Evolutionary conservation across 2,797 vertebrate species (phyloP).

Genomic region (Pagetopsis macropterus): DNA sequence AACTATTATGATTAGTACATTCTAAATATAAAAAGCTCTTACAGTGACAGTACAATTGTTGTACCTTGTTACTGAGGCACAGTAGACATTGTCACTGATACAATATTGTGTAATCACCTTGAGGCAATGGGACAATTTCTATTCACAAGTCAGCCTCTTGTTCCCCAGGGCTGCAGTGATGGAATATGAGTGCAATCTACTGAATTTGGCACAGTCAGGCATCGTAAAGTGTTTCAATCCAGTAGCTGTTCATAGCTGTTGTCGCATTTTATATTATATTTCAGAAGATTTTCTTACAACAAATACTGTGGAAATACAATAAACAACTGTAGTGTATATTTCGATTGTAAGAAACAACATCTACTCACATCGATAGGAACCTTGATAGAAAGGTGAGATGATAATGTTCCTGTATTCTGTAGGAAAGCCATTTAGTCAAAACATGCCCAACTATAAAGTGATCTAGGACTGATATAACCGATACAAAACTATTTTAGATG

Average conservation of each 20-base stretch:
- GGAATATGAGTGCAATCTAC: slow-evolving; percentile 63
- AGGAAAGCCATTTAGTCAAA: neutral
- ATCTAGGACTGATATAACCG: neutral
- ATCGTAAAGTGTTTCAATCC: neutral
- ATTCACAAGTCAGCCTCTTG: slow-evolving; percentile 50
- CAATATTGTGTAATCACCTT: slow-evolving; percentile 58
- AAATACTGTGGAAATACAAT: neutral
- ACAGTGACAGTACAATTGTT: slow-evolving; percentile 39
- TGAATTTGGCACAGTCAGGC: slow-evolving; percentile 35
- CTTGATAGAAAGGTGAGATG: too few species aligned
- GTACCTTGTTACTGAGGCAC: slow-evolving; percentile 34
- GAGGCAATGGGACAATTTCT: slow-evolving; percentile 51
- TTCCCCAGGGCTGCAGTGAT: slow-evolving; percentile 58
- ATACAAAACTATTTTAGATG: neutral
- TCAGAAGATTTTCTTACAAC: neutral
- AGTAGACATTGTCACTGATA: slow-evolving; percentile 47
- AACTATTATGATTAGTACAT: slow-evolving; percentile 30
- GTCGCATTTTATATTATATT: slow-evolving; percentile 4
- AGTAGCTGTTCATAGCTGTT: slow-evolving; percentile 7
- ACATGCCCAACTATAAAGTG: neutral
- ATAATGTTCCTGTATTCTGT: neutral
- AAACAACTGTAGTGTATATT: neutral
- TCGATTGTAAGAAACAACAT: neutral
- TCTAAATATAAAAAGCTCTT: slow-evolving; percentile 37
- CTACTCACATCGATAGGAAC: neutral